A percentile compares a stretch with the other conserved stretches of the same genome.
Evolutionary conservation across 2,888 invertebrate species (phyloP).

Genomic region (Flexamia atlantica): DNA sequence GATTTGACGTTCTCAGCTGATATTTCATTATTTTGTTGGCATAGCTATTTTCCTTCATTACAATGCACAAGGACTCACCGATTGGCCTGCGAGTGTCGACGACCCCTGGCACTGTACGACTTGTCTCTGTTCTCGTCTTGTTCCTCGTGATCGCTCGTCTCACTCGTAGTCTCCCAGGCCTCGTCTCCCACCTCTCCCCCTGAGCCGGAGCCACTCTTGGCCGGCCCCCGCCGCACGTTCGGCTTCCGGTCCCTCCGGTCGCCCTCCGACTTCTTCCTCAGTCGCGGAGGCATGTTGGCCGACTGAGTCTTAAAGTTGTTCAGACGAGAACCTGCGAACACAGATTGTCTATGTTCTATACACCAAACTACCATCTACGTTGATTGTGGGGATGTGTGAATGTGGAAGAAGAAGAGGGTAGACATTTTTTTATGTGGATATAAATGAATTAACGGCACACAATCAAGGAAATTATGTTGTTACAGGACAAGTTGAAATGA

Average conservation of each 20-base stretch:
- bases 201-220: slow-evolving; percentile 59
- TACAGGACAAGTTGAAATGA: too few species aligned
- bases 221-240: slow-evolving; percentile 63
- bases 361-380: slow-evolving; percentile 5
- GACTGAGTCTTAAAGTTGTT: slow-evolving; percentile 52
- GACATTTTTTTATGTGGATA: too few species aligned
- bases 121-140: slow-evolving; percentile 33
- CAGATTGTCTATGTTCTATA: neutral
- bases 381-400: too few species aligned
- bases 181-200: slow-evolving; percentile 74
- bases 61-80: slow-evolving; percentile 5
- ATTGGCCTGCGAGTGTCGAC: slow-evolving; percentile 25
- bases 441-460: too few species aligned
- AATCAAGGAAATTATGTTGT: too few species aligned
- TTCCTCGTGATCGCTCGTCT: slow-evolving; percentile 74
- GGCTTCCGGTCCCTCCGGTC: slow-evolving; percentile 65
- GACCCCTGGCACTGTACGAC: slow-evolving; percentile 12
- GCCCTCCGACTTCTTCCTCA: slow-evolving; percentile 57
- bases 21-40: too few species aligned
- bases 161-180: slow-evolving; percentile 90
- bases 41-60: too few species aligned
- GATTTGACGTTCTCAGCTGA: too few species aligned
- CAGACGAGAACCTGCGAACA: slow-evolving; percentile 27
- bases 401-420: too few species aligned
- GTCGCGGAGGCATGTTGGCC: slow-evolving; percentile 51